Evolutionary conservation across 2,888 invertebrate species (phyloP), one percentile per base, ranked within the genome.

Genomic region (Parnassius orleans): DNA sequence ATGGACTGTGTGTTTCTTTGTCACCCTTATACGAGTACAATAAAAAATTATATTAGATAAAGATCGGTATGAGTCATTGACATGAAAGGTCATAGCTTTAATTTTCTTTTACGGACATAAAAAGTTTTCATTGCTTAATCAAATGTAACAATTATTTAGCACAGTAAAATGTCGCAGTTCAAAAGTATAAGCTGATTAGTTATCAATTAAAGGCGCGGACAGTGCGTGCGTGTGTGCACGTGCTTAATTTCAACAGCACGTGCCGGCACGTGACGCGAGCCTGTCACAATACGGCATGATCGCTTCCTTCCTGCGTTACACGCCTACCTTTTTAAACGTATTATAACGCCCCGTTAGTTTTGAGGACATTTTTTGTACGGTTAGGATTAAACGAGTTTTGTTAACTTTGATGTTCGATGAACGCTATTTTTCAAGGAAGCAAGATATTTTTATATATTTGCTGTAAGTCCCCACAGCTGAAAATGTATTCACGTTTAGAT

Each of bases 311-410:
- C 79, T 77, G 70, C 70, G 70, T 74, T 50, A 60, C 60, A 54
- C 78, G 76, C 75, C 80, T 76, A 77, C 76, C 63, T 71, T 75
- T 81, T 77, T 82, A 80, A 81, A 70, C 67, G 68, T 68, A 77
- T 82, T 79, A 80, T 75, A 65, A 66, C 73, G 71, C 74, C 69
- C 69, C 70, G 72, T 67, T 80, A 66, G 65, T 63, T 72, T 56
- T 57, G 19, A 53, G 41, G 10, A 60, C 48, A 14, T 14, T 48
- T 48, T 48, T 15, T 9, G n/a, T 48, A 48, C 48, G 2, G 5
- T n/a, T 9, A 48, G 9, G 9, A 14, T 1, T 14, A 14, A 14
- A 12, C 14, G 9, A 14, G 9, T n/a, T n/a, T 12, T 48, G 0
- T 1, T 14, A 5, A 14, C 2, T 14, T 9, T 48, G 1, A 19